phyloP scores from a whole-genome alignment of 2,888 invertebrate species.

The Megalurothrips usitatus region DNA sequence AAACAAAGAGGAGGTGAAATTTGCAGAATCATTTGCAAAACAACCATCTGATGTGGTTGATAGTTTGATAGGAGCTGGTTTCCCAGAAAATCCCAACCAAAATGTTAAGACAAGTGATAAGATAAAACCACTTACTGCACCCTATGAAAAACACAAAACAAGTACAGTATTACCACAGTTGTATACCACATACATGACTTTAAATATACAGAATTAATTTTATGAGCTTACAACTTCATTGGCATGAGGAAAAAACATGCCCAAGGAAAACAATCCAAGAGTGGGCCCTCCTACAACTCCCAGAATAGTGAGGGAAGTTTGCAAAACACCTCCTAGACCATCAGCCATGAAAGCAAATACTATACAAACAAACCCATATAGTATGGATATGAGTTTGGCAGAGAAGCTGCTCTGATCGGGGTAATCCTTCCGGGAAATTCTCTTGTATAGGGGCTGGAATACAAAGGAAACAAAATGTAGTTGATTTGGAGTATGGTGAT shows the following conservation, averaged over 20 bases:
- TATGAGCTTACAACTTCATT: constrained; percentile 59
- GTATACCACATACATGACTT: background rate
- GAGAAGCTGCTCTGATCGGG: background rate
- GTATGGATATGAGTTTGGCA: constrained; percentile 48
- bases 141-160: background rate
- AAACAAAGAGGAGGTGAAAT: background rate
- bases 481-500: no score
- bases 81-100: background rate
- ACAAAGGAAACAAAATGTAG: background rate
- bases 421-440: background rate
- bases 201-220: background rate
- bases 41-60: background rate
- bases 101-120: background rate
- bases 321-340: constrained; percentile 42
- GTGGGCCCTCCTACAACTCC: constrained; percentile 87
- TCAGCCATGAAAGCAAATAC: constrained; percentile 63
- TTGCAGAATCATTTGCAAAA: background rate
- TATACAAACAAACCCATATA: constrained; percentile 71
- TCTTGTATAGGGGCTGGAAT: constrained; percentile 14
- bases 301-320: constrained; percentile 79
- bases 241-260: constrained; percentile 84
- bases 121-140: background rate
- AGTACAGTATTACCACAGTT: background rate
- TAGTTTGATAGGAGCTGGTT: background rate
- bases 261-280: constrained; percentile 78